These are phyloP conservation scores for Oconnorella tubifera DNA, from an alignment of 2,888 invertebrate species.

Conservation along the genomic window DNA sequence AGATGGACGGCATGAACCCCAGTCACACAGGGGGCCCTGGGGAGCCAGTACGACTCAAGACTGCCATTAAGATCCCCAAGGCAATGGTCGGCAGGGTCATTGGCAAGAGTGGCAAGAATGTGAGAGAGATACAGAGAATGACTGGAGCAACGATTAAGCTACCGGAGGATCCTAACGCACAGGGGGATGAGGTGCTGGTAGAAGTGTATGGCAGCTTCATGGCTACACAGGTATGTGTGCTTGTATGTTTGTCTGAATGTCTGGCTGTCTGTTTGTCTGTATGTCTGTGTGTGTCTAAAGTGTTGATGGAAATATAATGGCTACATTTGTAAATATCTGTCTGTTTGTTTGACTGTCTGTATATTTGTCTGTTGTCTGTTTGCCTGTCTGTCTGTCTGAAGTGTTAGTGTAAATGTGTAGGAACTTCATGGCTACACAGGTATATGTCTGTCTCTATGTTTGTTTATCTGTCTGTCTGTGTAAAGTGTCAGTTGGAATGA, in stretches of 20 bases:
- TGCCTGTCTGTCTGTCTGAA: slow-evolving; percentile 24
- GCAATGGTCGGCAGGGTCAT: slow-evolving; percentile 92
- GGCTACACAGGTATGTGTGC: slow-evolving; percentile 32
- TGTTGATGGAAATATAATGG: neutral
- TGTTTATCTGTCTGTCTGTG: no score
- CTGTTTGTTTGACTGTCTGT: neutral
- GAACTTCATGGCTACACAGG: slow-evolving; percentile 38
- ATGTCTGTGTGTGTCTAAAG: neutral
- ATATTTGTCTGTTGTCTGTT: neutral
- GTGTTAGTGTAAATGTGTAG: slow-evolving; percentile 38
- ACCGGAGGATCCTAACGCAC: slow-evolving; percentile 41
- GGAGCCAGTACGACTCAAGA: slow-evolving; percentile 81
- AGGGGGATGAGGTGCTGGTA: slow-evolving; percentile 37
- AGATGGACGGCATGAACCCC: slow-evolving; percentile 63
- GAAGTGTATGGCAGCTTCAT: slow-evolving; percentile 39
- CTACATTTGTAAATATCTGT: neutral
- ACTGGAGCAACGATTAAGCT: slow-evolving; percentile 72
- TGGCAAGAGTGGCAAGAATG: slow-evolving; percentile 67
- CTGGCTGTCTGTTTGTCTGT: neutral
- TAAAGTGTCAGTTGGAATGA: no score
- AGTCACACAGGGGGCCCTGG: slow-evolving; percentile 61
- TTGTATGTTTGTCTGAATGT: neutral
- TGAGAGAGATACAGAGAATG: slow-evolving; percentile 82
- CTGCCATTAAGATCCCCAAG: slow-evolving; percentile 85
- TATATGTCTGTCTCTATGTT: no score